Percentiles rank a stretch among this genome's conserved stretches.
phyloP scores from a whole-genome alignment of 2,888 invertebrate species.

The Lasioglossum villosulum region DNA sequence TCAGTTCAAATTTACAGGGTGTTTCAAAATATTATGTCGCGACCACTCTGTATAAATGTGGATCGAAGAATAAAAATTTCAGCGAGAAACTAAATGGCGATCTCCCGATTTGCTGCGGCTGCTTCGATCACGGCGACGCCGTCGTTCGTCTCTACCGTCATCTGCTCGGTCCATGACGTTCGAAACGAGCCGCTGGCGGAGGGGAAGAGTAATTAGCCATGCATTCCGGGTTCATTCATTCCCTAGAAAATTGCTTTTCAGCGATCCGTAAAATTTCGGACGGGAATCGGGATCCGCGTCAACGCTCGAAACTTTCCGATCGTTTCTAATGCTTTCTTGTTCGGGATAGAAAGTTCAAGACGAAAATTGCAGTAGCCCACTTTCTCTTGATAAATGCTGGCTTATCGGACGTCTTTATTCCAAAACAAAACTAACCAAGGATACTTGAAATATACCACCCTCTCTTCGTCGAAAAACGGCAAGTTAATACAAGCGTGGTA shows the following conservation, averaged over 20 bases:
- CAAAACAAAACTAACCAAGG: no score
- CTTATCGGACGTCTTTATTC: background rate
- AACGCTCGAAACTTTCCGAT: background rate
- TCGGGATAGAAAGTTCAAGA: background rate
- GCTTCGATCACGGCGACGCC: background rate
- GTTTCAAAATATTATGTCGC: no score
- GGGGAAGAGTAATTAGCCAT: slow-evolving; percentile 4
- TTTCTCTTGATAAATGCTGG: background rate
- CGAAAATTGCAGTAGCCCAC: background rate
- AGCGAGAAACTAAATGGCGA: no score
- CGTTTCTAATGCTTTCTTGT: background rate
- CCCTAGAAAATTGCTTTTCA: slow-evolving; percentile 7
- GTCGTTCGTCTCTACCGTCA: background rate
- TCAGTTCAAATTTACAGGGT: no score
- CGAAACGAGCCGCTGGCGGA: background rate
- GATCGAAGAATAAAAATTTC: no score
- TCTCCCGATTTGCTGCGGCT: background rate
- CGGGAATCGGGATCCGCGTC: background rate
- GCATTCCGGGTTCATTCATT: background rate
- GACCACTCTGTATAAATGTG: background rate
- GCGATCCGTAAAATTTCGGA: slow-evolving; percentile 2
- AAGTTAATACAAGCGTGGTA: no score
- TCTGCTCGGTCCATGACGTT: slow-evolving; percentile 1
- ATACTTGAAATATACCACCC: no score
- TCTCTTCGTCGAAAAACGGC: no score